Base-by-base conservation (phyloP, 2,113 vertebrate genomes). In the Sorex fumeus region DNA sequence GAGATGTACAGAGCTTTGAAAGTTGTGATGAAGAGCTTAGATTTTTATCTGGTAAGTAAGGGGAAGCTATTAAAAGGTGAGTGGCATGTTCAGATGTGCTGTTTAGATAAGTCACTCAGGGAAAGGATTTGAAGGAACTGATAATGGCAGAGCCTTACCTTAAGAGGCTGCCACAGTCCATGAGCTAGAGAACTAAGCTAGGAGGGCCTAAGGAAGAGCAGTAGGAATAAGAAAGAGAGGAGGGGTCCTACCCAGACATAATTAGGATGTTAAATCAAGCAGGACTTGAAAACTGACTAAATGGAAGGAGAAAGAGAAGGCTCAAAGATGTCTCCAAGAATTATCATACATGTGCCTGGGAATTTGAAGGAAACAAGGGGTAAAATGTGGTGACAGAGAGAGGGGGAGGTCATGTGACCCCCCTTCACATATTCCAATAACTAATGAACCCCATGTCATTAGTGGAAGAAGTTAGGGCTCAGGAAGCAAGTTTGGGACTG, bases 21-120 rank as follows among this genome's bases (percentile, higher is more conserved):
- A 86, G 62, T 34, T 95, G 19, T 72, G 34, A 28, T 78, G 19
- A 93, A 91, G 40, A 94, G 93, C 84, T 92, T 70, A 91, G 93
- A 93, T 97, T 91, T 94, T 93, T 96, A 96, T 96, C 95, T 91
- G 76, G 53, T 78, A 93, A 93, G 83, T 80, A 87, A 94, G 45
- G 67, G 86, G 95, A 92, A 86, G 76, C 77, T 87, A 91, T 93
- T 84, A 89, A 91, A 60, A 88, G 72, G 89, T 94, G 87, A 96
- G 64, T 84, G 81, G 77, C 69, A 50, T 34, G 69, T 95, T 90
- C 94, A 94, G 92, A 96, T 96, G 76, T 84, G 88, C 84, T 70
- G 81, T 91, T 87, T 27, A 87, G 95, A 96, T 94, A 94, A 91
- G 86, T 91, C 72, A 93, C 47, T 94, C 79, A 91, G 72, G 74